Percentiles rank a stretch among this genome's conserved stretches.
These are phyloP conservation scores for Amaurobius ferox DNA, from an alignment of 2,888 invertebrate species.

Conservation along the genomic window DNA sequence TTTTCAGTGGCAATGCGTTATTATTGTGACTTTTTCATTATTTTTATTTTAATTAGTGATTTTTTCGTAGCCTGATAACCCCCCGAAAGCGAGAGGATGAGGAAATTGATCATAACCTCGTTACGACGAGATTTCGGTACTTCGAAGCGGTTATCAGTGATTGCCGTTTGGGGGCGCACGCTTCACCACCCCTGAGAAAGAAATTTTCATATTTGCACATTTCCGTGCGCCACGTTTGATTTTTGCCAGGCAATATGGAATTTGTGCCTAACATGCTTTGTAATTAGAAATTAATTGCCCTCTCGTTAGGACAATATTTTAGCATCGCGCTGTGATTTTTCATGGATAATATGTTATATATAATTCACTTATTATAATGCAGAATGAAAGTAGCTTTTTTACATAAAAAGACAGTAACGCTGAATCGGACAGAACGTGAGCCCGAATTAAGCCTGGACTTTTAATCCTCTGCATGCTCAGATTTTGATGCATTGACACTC, in stretches of 20 bases:
- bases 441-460: too few relatives aligned
- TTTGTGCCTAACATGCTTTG: too few relatives aligned
- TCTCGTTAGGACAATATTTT: too few relatives aligned
- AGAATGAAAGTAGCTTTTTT: too few relatives aligned
- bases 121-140: conserved; percentile 34
- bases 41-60: conserved; percentile 43
- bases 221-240: neutral
- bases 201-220: neutral
- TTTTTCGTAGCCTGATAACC: conserved; percentile 44
- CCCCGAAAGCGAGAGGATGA: conserved; percentile 55
- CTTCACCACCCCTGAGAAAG: neutral
- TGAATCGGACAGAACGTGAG: too few relatives aligned
- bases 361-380: too few relatives aligned
- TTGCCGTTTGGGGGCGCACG: conserved; percentile 44
- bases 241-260: neutral
- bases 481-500: too few relatives aligned
- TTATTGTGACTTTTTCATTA: conserved; percentile 44
- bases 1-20: conserved; percentile 62
- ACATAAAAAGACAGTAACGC: too few relatives aligned
- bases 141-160: conserved; percentile 66
- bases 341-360: too few relatives aligned
- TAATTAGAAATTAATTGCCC: too few relatives aligned
- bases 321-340: too few relatives aligned
- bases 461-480: too few relatives aligned
- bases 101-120: conserved; percentile 72